A percentile compares a stretch with the other conserved stretches of the same genome.
phyloP scores from a whole-genome alignment of 2,888 invertebrate genomes.

The Brachylomia viminalis region DNA sequence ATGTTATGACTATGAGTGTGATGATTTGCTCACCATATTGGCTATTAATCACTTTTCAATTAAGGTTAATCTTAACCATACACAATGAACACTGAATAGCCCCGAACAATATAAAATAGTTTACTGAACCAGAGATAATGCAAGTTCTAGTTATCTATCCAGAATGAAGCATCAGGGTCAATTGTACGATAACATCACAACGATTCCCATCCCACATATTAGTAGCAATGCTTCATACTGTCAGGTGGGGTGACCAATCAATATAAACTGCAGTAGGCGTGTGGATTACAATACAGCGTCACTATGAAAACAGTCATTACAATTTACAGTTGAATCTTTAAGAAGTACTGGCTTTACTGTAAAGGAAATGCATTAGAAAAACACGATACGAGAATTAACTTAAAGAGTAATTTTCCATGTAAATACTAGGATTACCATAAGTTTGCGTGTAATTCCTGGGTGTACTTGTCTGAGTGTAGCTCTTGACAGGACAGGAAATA shows the following conservation, averaged over 20 bases:
- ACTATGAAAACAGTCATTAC: not conserved
- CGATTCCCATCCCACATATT: not conserved
- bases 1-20: not conserved
- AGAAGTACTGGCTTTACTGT: not conserved
- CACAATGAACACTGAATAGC: not conserved
- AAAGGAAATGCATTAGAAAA: constrained; percentile 18
- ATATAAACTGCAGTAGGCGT: constrained; percentile 27
- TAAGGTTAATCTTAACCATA: not conserved
- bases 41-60: not conserved
- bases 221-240: constrained; percentile 11
- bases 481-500: constrained; percentile 46
- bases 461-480: constrained; percentile 35
- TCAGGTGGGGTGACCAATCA: constrained; percentile 15
- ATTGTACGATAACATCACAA: constrained; percentile 26
- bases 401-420: constrained; percentile 24
- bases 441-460: constrained; percentile 37
- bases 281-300: not conserved
- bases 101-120: constrained; percentile 6
- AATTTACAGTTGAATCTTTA: not conserved
- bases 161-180: constrained; percentile 24
- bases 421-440: constrained; percentile 31
- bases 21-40: not conserved
- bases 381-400: constrained; percentile 13
- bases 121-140: not conserved
- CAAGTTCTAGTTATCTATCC: constrained; percentile 1